Base-by-base conservation (phyloP, 2,888 invertebrate species). In the Drosophila cyrtoloma region DNA sequence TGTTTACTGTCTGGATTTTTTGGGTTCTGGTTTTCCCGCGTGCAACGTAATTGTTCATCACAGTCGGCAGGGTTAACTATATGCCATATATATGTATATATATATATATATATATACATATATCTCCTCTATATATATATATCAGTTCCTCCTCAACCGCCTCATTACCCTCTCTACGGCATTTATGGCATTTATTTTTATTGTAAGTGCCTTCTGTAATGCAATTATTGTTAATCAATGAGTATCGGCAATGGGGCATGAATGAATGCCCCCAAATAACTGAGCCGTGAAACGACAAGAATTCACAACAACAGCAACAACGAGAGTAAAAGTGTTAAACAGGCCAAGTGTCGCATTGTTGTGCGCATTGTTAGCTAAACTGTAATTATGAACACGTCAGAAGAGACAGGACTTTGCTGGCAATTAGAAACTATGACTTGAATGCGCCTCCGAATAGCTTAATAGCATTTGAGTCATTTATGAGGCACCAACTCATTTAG, bases 161-260 rank as follows among this genome's bases (percentile, higher is more conserved):
- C 14, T 32, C 10, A 32, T 32, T 32, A 32, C 30, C 52, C 57
- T n/a, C 35, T n/a, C 56, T 19, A 3, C 6, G 5, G 26, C 57
- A 30, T 39, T 53, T 66, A 71, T 76, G 55, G 69, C 37, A 67
- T 65, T 67, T 32, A 47, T 42, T 59, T 56, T 71, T 63, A 60
- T 57, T 65, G 69, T 79, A 81, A 71, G 76, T 73, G 83, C 39
- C 59, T 53, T 66, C 58, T 58, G 63, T 63, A 83, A 75, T 80
- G 80, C 87, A 89, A 91, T 87, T 89, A 86, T 78, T 71, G 80
- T 75, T 77, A 89, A 89, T 90, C 85, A 89, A 79, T 81, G 86
- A 33, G 50, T 58, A 50, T 50, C 60, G 63, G 35, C 59, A 60
- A 74, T 71, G 67, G 57, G 63, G 78, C 71, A 82, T 79, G 60